Evolutionary conservation across 1,140 invertebrate species (phyloP), one percentile per base, ranked within the genome.

Genomic region (Penaeus vannamei): DNA sequence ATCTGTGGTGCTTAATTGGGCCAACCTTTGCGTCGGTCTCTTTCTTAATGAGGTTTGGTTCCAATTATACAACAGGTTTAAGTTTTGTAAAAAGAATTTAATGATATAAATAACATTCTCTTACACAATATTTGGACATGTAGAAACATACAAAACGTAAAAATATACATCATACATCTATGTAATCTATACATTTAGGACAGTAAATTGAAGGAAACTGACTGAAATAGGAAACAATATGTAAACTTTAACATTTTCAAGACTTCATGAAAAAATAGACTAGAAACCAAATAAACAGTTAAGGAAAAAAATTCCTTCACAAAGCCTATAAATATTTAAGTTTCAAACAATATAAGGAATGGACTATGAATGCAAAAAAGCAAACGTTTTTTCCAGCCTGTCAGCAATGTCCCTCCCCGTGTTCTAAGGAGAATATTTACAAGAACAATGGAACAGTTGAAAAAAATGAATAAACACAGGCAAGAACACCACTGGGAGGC

Each of bases 91-190:
- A 89, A 82, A 86, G 53, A 72, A 59, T 90, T 90, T 90, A 90
- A 61, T 90, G 88, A 90, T 90, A 90, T 90, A 90, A 90, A 90
- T 90, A 90, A 86, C 88, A 90, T 90, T 86, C 84, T 86, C 88
- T 85, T 90, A 85, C 88, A 85, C 88, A 86, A 20, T 86, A 90
- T 90, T 83, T 82, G 84, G 88, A 86, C 84, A 86, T 85, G 88
- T 90, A 90, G 84, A 90, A 90, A 90, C 88, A 90, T 90, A 90
- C 88, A 90, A 90, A 90, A 90, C 88, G 84, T 83, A 86, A 90
- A 90, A 85, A 90, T 85, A 89, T 89, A 89, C 87, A 89, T 80
- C 87, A 85, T 85, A 89, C 87, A 89, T 85, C 87, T 89, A 89
- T 85, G 76, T 89, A 61, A 85, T 84, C 80, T 90, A 90, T 86